Evolutionary conservation across 2,888 invertebrate genomes (phyloP).

Genomic region (Isoperla grammatica): DNA sequence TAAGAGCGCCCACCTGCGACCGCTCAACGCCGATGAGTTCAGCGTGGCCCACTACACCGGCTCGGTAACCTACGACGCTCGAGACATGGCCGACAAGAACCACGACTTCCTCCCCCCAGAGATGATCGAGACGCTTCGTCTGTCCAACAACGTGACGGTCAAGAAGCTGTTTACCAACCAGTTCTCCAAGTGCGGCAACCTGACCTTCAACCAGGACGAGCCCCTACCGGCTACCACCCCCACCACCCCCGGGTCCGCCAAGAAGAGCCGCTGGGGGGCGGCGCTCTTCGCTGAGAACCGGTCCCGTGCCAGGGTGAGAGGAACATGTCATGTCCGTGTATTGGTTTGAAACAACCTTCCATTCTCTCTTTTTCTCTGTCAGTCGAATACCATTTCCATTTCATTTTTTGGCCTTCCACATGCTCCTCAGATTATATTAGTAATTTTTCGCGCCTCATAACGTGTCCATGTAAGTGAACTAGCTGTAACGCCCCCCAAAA

Average conservation of each 20-base stretch:
- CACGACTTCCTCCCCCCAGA: conserved; percentile 87
- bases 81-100: conserved; percentile 83
- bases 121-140: conserved; percentile 77
- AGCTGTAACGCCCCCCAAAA: too few relatives aligned
- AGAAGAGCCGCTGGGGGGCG: conserved; percentile 45
- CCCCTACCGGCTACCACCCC: conserved; percentile 33
- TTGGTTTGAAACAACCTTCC: too few relatives aligned
- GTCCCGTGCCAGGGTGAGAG: conserved; percentile 51
- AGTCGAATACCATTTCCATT: too few relatives aligned
- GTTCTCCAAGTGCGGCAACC: conserved; percentile 74
- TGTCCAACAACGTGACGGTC: conserved; percentile 63
- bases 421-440: too few relatives aligned
- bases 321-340: neutral
- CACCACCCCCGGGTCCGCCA: conserved; percentile 32
- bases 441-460: too few relatives aligned
- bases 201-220: conserved; percentile 52
- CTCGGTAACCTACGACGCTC: conserved; percentile 75
- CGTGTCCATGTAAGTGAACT: too few relatives aligned
- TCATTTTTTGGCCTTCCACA: too few relatives aligned
- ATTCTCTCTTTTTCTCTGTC: too few relatives aligned
- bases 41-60: conserved; percentile 88
- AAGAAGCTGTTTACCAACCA: conserved; percentile 77
- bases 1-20: conserved; percentile 46
- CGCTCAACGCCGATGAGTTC: conserved; percentile 62
- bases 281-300: conserved; percentile 47